Evolutionary conservation across 2,113 vertebrate species (phyloP).

Genomic region (Conger conger): DNA sequence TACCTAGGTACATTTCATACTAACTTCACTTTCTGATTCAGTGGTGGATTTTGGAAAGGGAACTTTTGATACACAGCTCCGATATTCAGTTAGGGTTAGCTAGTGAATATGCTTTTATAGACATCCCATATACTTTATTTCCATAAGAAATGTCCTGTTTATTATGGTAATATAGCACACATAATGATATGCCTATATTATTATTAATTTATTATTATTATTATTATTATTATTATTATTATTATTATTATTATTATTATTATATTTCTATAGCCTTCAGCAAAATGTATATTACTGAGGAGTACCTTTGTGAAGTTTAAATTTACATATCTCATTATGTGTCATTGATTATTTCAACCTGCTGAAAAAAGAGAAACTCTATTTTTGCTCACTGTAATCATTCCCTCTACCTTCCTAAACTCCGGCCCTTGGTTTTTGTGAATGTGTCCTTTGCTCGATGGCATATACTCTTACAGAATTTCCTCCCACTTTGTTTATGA

Average conservation of each 20-base stretch:
- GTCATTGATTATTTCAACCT: background rate
- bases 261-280: background rate
- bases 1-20: no score
- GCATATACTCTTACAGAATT: slow-evolving; percentile 70
- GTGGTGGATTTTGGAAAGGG: no score
- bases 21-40: no score
- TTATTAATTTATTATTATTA: no score
- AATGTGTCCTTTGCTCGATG: slow-evolving; percentile 65
- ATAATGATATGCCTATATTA: no score
- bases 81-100: no score
- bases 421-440: slow-evolving; percentile 56
- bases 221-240: no score
- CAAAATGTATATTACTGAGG: background rate
- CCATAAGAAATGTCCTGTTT: no score
- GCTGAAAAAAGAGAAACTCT: background rate
- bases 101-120: no score
- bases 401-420: slow-evolving; percentile 49
- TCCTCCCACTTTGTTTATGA: slow-evolving; percentile 71
- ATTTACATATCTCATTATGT: background rate
- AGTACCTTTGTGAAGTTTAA: background rate
- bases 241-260: background rate
- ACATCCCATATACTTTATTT: no score
- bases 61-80: no score
- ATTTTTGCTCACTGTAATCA: background rate
- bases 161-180: no score